A percentile compares a stretch with the other conserved stretches of the same genome.
These are phyloP conservation scores for Sphecodes monilicornis DNA, from an alignment of 2,888 invertebrate genomes.

Conservation along the genomic window DNA sequence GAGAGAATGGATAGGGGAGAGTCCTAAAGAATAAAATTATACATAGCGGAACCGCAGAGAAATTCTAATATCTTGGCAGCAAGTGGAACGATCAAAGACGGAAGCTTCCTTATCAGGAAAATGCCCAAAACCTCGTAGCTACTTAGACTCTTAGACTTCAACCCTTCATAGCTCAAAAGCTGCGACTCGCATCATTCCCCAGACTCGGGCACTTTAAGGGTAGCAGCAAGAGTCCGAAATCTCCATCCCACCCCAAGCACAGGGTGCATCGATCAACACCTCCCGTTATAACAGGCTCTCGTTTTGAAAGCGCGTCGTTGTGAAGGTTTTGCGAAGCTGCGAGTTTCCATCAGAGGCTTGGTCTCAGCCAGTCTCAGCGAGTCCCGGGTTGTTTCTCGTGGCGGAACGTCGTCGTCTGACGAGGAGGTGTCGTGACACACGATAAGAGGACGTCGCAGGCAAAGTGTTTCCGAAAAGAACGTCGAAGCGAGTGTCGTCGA, in stretches of 20 bases:
- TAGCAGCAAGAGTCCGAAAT: background rate
- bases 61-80: background rate
- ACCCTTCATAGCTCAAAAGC: background rate
- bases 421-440: conserved; percentile 54
- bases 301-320: background rate
- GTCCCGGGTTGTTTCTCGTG: conserved; percentile 26
- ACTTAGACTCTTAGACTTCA: background rate
- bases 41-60: background rate
- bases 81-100: background rate
- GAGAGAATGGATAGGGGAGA: too few species aligned
- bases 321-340: background rate
- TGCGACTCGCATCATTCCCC: background rate
- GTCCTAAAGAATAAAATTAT: background rate
- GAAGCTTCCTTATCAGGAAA: background rate
- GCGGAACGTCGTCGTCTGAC: conserved; percentile 47
- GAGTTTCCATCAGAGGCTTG: conserved; percentile 34
- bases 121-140: background rate
- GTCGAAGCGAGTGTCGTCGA: conserved; percentile 8
- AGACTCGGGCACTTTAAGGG: background rate
- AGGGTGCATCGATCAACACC: conserved; percentile 16
- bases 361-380: background rate
- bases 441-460: conserved; percentile 58
- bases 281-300: background rate
- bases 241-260: background rate
- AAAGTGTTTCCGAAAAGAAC: conserved; percentile 59